Evolutionary conservation across 2,888 invertebrate genomes (phyloP).

Genomic region (Drosophila bunnanda): DNA sequence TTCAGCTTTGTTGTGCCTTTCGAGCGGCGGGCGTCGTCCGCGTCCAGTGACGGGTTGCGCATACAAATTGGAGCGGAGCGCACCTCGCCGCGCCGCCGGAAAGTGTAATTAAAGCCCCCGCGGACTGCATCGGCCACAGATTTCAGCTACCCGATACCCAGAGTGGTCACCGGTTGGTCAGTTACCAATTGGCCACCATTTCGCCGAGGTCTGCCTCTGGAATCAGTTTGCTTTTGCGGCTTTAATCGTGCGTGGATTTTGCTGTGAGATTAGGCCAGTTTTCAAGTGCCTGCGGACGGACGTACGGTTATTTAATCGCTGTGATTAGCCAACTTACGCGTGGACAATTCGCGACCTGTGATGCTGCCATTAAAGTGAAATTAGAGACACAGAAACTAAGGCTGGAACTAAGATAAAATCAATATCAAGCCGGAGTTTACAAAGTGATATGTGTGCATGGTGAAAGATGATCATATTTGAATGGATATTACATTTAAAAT

Average conservation of each 20-base stretch:
- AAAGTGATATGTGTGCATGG: not conserved
- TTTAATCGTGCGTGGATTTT: constrained; percentile 31
- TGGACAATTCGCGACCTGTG: constrained; percentile 32
- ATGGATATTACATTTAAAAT: not conserved
- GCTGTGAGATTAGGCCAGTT: constrained; percentile 15
- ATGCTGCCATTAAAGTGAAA: constrained; percentile 54
- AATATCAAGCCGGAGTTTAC: not conserved
- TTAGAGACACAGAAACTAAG: constrained; percentile 2
- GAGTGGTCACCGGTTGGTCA: constrained; percentile 28
- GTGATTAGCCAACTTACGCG: constrained; percentile 29
- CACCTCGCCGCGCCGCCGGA: constrained; percentile 1
- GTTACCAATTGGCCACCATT: constrained; percentile 23
- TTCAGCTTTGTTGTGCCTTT: constrained; percentile 38
- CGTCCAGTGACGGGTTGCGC: constrained; percentile 50
- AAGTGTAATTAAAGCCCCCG: constrained; percentile 52
- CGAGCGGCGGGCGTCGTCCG: constrained; percentile 44
- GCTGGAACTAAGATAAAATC: not conserved
- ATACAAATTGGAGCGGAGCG: constrained; percentile 59
- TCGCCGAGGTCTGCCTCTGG: constrained; percentile 12
- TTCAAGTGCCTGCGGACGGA: constrained; percentile 16
- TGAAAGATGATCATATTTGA: no score
- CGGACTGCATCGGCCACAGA: constrained; percentile 41
- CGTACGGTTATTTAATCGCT: constrained; percentile 16
- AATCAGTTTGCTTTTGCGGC: constrained; percentile 48
- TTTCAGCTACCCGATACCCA: constrained; percentile 28